phyloP scores from a whole-genome alignment of 2,797 vertebrate genomes.

The Tenualosa thibaudeaui region DNA sequence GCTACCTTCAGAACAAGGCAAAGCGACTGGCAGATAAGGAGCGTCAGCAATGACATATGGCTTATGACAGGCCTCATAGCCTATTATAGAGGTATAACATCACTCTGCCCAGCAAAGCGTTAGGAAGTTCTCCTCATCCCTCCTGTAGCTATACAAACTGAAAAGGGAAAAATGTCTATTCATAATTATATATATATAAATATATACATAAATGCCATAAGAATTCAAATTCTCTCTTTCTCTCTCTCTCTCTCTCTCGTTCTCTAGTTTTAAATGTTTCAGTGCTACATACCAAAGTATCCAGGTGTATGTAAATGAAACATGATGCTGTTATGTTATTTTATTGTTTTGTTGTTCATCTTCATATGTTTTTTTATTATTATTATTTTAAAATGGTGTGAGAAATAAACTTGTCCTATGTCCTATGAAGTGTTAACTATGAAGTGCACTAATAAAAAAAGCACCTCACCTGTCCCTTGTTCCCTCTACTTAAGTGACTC shows the following conservation, averaged over 20 bases:
- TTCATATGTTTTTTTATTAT: conserved; percentile 49
- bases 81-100: conserved; percentile 28
- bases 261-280: conserved; percentile 34
- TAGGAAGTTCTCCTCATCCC: conserved; percentile 31
- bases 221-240: not conserved
- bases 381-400: conserved; percentile 49
- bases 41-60: conserved; percentile 64
- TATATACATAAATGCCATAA: not conserved
- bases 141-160: conserved; percentile 28
- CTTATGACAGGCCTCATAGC: not conserved
- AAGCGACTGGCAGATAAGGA: conserved; percentile 77
- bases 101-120: conserved; percentile 37
- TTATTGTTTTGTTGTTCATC: conserved; percentile 44
- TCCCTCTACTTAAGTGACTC: not conserved
- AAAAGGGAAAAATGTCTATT: not conserved
- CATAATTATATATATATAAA: not conserved
- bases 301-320: conserved; percentile 51
- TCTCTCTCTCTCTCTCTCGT: not conserved
- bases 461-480: not conserved
- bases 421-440: conserved; percentile 48
- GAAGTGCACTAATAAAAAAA: conserved; percentile 59
- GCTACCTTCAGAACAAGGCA: conserved; percentile 90
- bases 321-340: conserved; percentile 26
- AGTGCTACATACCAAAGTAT: conserved; percentile 61
- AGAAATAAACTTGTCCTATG: conserved; percentile 31